Evolutionary conservation across 1,140 invertebrate species (phyloP).

Genomic region (Lamellibrachia luymesi): DNA sequence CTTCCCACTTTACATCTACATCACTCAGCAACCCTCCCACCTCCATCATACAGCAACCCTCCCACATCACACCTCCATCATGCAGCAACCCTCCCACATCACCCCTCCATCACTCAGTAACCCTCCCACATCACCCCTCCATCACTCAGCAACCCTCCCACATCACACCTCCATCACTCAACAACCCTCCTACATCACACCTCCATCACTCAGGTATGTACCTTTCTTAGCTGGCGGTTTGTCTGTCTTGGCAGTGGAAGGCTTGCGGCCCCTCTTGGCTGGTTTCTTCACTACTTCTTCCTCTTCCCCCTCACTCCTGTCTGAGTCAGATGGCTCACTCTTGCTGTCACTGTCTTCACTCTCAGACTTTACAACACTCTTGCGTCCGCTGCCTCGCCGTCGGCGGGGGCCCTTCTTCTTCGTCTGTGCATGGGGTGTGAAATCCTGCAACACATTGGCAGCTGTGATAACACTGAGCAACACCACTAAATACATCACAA

Average conservation of each 20-base stretch:
- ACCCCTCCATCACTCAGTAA: no score
- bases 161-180: no score
- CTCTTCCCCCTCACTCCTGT: background rate
- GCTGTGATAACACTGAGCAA: conserved; percentile 7
- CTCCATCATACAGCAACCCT: no score
- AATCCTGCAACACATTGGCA: conserved; percentile 21
- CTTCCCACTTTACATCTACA: no score
- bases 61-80: no score
- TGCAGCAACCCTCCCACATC: no score
- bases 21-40: no score
- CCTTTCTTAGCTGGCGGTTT: conserved; percentile 12
- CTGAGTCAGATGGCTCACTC: background rate
- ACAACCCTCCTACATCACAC: no score
- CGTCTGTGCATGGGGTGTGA: conserved; percentile 24
- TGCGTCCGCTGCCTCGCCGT: conserved; percentile 30
- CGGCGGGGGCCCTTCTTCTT: conserved; percentile 34
- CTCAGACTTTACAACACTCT: background rate
- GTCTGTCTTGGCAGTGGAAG: background rate
- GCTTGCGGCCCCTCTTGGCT: background rate
- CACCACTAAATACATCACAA: no score
- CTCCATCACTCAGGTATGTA: background rate
- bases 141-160: no score
- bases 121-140: no score
- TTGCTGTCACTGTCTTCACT: background rate
- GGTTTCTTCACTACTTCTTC: background rate